Conservation (phyloP, 2,797 vertebrate species). For the Chelonia mydas region DNA sequence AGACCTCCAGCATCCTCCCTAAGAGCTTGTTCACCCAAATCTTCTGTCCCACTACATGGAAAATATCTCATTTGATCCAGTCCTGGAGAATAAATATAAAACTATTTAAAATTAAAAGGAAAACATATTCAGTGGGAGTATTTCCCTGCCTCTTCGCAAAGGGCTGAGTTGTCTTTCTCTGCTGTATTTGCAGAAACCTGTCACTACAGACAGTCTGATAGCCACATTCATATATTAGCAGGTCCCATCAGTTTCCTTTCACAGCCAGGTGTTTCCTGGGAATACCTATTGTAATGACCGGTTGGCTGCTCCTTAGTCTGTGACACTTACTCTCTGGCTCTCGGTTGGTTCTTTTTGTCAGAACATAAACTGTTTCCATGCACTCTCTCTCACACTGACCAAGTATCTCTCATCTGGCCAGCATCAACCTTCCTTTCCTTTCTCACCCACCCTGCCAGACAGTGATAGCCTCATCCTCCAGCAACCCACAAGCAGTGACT, state of each 20-base stretch:
- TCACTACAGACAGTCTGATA: conserved; percentile 27
- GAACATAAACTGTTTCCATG: conserved; percentile 78
- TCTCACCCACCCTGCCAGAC: conserved; percentile 84
- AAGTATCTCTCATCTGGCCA: conserved; percentile 80
- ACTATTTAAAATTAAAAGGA: conserved; percentile 36
- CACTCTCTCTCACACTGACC: conserved; percentile 77
- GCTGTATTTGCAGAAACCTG: conserved; percentile 15
- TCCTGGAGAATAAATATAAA: conserved; percentile 15
- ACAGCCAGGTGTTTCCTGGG: conserved; percentile 85
- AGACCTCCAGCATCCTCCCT: conserved; percentile 18
- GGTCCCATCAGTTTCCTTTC: conserved; percentile 75
- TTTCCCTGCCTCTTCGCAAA: conserved; percentile 19
- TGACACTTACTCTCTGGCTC: conserved; percentile 67
- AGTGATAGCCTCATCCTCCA: conserved; percentile 71
- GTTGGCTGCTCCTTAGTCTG: background rate
- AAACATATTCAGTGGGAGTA: conserved; percentile 9
- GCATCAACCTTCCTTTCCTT: conserved; percentile 85
- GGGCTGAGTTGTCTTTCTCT: conserved; percentile 40
- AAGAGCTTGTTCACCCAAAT: conserved; percentile 34
- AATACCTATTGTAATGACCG: conserved; percentile 56
- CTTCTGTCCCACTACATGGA: conserved; percentile 19
- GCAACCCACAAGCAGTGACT: conserved; percentile 49
- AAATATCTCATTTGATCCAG: conserved; percentile 31
- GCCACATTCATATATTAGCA: background rate
- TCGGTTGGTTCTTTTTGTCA: conserved; percentile 72